Evolutionary conservation across 1,140 invertebrate species (phyloP).

Genomic region (Plutomurus gul): DNA sequence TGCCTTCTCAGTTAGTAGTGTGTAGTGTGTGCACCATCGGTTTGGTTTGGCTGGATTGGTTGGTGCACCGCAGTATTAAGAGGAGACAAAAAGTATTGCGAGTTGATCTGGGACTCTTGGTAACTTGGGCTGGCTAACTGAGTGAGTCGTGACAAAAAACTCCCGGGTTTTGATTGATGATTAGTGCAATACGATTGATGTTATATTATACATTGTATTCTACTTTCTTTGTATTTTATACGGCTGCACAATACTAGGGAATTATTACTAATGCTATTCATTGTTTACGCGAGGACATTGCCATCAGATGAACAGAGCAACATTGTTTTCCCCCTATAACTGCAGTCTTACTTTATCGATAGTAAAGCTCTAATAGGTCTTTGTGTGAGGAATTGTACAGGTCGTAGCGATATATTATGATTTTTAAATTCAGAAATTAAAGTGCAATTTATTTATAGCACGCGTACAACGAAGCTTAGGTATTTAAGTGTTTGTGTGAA

Average conservation of each 20-base stretch:
- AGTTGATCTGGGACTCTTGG: background rate
- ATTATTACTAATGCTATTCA: slow-evolving; percentile 28
- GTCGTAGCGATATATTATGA: too few relatives aligned
- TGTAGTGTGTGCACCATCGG: background rate
- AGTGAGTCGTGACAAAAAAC: slow-evolving; percentile 26
- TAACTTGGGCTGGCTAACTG: slow-evolving; percentile 5
- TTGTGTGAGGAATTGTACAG: background rate
- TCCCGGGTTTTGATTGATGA: slow-evolving; percentile 28
- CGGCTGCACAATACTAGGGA: background rate
- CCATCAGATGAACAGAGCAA: slow-evolving; percentile 4
- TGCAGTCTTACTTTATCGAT: too few relatives aligned
- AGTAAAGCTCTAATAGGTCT: background rate
- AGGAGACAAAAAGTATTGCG: slow-evolving; percentile 12
- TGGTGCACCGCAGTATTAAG: slow-evolving; percentile 18
- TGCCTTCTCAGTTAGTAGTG: too few relatives aligned
- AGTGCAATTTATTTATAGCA: too few relatives aligned
- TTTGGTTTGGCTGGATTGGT: slow-evolving; percentile 19
- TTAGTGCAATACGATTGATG: slow-evolving; percentile 29
- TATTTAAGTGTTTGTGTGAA: too few relatives aligned
- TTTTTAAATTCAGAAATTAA: too few relatives aligned
- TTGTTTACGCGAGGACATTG: slow-evolving; percentile 14
- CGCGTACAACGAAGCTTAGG: too few relatives aligned
- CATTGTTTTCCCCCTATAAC: background rate
- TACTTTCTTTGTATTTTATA: too few relatives aligned
- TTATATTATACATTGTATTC: background rate